Percentiles rank a stretch among this genome's conserved stretches.
These are phyloP conservation scores for Pissodes strobi DNA, from an alignment of 1,140 invertebrate genomes.

Conservation along the genomic window DNA sequence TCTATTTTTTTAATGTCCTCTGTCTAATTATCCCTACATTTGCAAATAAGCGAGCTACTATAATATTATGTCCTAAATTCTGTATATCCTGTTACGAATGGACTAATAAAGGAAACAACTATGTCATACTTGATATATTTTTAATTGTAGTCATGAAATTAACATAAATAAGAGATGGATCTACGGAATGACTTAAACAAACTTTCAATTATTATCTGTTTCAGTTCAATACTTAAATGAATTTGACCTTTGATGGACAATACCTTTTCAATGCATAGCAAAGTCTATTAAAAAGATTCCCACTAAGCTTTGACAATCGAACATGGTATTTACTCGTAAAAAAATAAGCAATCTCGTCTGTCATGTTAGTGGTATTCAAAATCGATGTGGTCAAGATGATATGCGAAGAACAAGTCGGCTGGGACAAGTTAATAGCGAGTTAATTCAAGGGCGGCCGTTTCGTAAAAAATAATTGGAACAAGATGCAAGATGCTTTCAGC, in stretches of 20 bases:
- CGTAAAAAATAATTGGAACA: conserved; percentile 32
- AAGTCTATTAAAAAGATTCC: conserved; percentile 36
- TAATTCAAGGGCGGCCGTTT: conserved; percentile 31
- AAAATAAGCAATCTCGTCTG: conserved; percentile 30
- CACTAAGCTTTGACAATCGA: conserved; percentile 34
- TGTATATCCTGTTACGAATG: too few relatives aligned
- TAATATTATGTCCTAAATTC: too few relatives aligned
- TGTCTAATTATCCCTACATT: too few relatives aligned
- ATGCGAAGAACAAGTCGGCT: conserved; percentile 29
- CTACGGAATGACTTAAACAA: too few relatives aligned
- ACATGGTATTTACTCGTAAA: conserved; percentile 27
- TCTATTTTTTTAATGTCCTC: too few relatives aligned
- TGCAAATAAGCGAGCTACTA: too few relatives aligned
- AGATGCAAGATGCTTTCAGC: conserved; percentile 27
- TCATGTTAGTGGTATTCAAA: conserved; percentile 32
- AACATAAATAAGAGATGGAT: too few relatives aligned
- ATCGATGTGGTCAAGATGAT: conserved; percentile 34
- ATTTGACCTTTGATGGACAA: conserved; percentile 15
- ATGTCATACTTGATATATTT: too few relatives aligned
- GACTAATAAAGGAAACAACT: too few relatives aligned
- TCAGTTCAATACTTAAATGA: background rate
- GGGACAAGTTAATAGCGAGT: conserved; percentile 33
- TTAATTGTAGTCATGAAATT: too few relatives aligned
- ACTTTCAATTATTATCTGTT: too few relatives aligned
- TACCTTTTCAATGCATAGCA: conserved; percentile 1